Conservation (phyloP, 2,888 invertebrate species). For the Trypoxylon attenuatum region DNA sequence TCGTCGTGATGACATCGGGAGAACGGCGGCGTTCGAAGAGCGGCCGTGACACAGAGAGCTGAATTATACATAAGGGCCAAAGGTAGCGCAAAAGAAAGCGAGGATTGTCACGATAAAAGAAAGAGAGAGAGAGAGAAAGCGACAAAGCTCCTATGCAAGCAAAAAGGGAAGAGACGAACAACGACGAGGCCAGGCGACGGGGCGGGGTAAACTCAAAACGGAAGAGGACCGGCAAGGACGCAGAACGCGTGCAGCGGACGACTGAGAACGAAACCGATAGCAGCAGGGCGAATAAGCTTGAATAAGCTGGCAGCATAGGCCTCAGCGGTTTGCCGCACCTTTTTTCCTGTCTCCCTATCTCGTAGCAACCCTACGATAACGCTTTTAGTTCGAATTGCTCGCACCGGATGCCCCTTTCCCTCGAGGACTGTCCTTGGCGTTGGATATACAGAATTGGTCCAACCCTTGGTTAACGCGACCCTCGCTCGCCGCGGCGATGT, state of each 20-base stretch:
- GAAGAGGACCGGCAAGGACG: background rate
- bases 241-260: background rate
- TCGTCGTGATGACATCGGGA: too few species aligned
- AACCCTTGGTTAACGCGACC: conserved; percentile 52
- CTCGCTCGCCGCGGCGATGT: conserved; percentile 15
- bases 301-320: background rate
- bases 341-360: conserved; percentile 14
- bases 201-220: conserved; percentile 3
- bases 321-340: too few species aligned
- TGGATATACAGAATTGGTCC: conserved; percentile 58
- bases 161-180: background rate
- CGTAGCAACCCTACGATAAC: conserved; percentile 28
- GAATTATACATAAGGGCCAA: conserved; percentile 11
- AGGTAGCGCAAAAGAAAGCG: background rate
- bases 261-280: background rate
- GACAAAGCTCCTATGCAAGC: background rate
- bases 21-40: too few species aligned
- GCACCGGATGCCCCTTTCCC: conserved; percentile 5
- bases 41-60: conserved; percentile 33
- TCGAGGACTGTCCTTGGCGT: conserved; percentile 49
- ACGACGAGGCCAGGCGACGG: background rate
- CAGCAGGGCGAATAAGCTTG: background rate
- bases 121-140: background rate
- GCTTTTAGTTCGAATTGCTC: conserved; percentile 9
- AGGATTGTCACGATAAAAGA: background rate